These are phyloP conservation scores for Lutjanus argentimaculatus DNA, from an alignment of 2,797 vertebrate species.

Conservation along the genomic window DNA sequence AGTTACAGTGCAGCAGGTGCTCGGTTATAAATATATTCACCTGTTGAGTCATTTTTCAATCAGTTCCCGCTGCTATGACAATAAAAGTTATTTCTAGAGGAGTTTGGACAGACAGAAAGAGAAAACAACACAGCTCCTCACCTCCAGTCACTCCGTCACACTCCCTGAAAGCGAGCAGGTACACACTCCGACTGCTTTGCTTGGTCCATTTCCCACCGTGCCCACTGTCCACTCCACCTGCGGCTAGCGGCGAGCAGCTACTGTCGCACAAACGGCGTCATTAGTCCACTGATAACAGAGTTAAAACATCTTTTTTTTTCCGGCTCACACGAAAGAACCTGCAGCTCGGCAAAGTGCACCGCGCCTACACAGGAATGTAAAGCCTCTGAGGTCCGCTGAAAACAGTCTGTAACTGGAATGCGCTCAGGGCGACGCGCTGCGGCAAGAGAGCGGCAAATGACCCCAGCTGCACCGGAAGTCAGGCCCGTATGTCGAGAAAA, in stretches of 20 bases:
- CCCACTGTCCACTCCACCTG: constrained; percentile 31
- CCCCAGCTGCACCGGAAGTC: constrained; percentile 51
- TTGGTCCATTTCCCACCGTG: constrained; percentile 56
- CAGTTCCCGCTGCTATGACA: not conserved
- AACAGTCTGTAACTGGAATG: constrained; percentile 62
- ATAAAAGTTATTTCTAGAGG: not conserved
- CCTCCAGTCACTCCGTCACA: constrained; percentile 62
- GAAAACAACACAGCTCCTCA: constrained; percentile 18
- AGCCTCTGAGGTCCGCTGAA: constrained; percentile 33
- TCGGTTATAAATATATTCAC: not conserved
- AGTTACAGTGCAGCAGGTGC: not conserved
- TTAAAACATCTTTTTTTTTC: constrained; percentile 1
- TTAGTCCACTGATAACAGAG: not conserved
- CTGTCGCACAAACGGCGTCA: not conserved
- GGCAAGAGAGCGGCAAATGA: constrained; percentile 14
- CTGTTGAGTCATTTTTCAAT: not conserved
- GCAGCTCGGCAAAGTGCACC: constrained; percentile 55
- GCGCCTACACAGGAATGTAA: constrained; percentile 68
- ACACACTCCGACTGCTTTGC: constrained; percentile 13
- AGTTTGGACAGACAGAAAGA: not conserved
- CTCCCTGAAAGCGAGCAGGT: constrained; percentile 45
- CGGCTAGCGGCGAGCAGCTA: constrained; percentile 14
- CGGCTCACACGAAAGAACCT: constrained; percentile 30
- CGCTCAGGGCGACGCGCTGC: constrained; percentile 42
- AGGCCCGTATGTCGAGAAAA: not conserved